Conservation (phyloP, 2,797 vertebrate genomes). For the Megaceryle alcyon region DNA sequence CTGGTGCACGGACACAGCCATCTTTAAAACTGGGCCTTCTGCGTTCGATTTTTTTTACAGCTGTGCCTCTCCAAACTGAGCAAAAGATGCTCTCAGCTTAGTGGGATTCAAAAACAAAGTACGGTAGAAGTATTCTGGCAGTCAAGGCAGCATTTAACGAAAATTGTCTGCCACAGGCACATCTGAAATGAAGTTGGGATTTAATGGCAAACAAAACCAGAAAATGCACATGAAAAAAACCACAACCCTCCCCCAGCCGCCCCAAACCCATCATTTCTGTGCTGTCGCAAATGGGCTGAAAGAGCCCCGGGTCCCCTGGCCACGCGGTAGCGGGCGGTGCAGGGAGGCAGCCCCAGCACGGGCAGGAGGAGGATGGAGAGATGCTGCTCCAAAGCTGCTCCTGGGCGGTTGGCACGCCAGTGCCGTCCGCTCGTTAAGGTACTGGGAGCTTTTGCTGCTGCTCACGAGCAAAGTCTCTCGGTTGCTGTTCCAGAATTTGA, state of each 20-base stretch:
- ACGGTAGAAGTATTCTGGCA: not conserved
- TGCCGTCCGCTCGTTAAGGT: not conserved
- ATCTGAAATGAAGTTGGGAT: not conserved
- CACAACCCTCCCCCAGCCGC: not conserved
- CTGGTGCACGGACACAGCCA: not conserved
- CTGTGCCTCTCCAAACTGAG: not conserved
- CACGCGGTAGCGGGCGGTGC: fast-evolving
- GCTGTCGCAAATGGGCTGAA: not conserved
- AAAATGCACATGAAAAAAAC: not conserved
- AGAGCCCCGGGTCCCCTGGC: not conserved
- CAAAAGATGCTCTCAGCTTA: not conserved
- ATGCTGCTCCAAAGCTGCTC: not conserved
- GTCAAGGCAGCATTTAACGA: not conserved
- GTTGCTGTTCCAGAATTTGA: not conserved
- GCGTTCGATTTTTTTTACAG: not conserved
- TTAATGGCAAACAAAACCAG: not conserved
- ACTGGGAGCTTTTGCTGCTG: not conserved
- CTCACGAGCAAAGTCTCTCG: not conserved
- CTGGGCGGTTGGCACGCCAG: not conserved
- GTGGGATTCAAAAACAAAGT: not conserved
- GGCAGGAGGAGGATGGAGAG: not conserved
- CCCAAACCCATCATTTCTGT: not conserved
- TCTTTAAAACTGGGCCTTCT: not conserved
- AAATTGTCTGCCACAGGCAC: conserved; percentile 4
- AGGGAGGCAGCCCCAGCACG: not conserved